phyloP scores from a whole-genome alignment of 2,888 invertebrate genomes.

The Villa cingulata region DNA sequence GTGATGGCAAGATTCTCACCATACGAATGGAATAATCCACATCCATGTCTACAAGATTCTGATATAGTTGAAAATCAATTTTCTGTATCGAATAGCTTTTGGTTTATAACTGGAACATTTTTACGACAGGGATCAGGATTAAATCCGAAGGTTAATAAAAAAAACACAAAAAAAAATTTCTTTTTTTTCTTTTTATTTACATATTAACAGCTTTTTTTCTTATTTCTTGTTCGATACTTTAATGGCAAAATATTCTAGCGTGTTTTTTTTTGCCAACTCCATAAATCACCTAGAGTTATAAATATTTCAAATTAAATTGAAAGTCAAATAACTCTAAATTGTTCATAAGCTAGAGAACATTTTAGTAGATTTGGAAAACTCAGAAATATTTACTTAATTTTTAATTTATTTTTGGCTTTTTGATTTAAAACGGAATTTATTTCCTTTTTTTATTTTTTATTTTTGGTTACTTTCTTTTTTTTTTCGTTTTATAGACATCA shows the following conservation, averaged over 20 bases:
- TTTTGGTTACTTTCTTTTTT: neutral
- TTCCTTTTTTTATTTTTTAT: neutral
- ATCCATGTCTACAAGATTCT: conserved; percentile 44
- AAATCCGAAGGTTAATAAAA: conserved; percentile 60
- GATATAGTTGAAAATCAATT: conserved; percentile 65
- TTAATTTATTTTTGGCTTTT: no score
- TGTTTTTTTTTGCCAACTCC: neutral
- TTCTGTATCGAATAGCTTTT: conserved; percentile 83
- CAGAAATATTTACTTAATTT: no score
- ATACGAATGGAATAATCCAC: conserved; percentile 65
- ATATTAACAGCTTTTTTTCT: neutral
- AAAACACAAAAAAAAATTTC: neutral
- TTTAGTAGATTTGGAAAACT: no score
- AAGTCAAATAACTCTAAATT: no score
- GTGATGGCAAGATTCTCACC: conserved; percentile 68
- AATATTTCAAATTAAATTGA: no score
- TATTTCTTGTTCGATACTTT: neutral
- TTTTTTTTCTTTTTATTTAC: neutral
- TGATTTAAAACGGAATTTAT: no score
- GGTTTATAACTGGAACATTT: conserved; percentile 83
- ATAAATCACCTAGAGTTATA: neutral
- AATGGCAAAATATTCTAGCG: neutral
- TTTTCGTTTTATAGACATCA: conserved; percentile 28
- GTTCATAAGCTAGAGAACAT: no score
- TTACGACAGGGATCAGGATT: conserved; percentile 73